Percentiles rank a stretch among this genome's conserved stretches.
These are phyloP conservation scores for Hemaris fuciformis DNA, from an alignment of 2,888 invertebrate genomes.

Conservation along the genomic window DNA sequence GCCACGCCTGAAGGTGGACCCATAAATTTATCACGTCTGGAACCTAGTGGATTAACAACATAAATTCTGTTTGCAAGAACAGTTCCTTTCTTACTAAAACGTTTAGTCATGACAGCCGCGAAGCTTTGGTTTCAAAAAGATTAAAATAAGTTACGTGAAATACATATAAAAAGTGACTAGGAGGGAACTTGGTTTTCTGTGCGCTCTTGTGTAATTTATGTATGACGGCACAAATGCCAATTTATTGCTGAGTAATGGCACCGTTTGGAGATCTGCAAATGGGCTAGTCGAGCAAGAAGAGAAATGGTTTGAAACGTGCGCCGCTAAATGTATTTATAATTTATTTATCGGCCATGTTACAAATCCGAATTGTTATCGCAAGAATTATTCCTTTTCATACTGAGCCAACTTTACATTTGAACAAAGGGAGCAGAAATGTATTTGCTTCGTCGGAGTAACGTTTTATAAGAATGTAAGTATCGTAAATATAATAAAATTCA, in stretches of 20 bases:
- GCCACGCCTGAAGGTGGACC: constrained; percentile 33
- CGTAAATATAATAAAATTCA: not conserved
- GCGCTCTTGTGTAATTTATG: constrained; percentile 76
- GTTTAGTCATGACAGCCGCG: constrained; percentile 13
- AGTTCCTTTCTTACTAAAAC: constrained; percentile 31
- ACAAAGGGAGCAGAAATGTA: constrained; percentile 40
- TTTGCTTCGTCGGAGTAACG: constrained; percentile 9
- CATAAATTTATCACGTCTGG: constrained; percentile 47
- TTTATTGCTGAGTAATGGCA: constrained; percentile 81
- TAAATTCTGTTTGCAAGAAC: constrained; percentile 36
- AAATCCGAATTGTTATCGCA: constrained; percentile 69
- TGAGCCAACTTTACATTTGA: constrained; percentile 38
- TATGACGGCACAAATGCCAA: constrained; percentile 81
- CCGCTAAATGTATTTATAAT: constrained; percentile 79
- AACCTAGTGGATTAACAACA: constrained; percentile 47
- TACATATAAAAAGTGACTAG: constrained; percentile 64
- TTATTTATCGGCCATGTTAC: constrained; percentile 73
- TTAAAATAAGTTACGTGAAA: constrained; percentile 39
- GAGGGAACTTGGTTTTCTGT: constrained; percentile 69
- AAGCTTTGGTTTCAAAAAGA: constrained; percentile 24
- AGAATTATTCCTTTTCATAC: constrained; percentile 50
- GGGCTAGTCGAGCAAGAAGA: constrained; percentile 78
- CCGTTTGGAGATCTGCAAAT: constrained; percentile 80
- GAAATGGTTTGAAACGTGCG: constrained; percentile 75
- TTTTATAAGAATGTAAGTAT: not conserved